Evolutionary conservation across 2,888 invertebrate species (phyloP), one percentile per base, ranked within the genome.

Genomic region (Agapetus fuscipes): DNA sequence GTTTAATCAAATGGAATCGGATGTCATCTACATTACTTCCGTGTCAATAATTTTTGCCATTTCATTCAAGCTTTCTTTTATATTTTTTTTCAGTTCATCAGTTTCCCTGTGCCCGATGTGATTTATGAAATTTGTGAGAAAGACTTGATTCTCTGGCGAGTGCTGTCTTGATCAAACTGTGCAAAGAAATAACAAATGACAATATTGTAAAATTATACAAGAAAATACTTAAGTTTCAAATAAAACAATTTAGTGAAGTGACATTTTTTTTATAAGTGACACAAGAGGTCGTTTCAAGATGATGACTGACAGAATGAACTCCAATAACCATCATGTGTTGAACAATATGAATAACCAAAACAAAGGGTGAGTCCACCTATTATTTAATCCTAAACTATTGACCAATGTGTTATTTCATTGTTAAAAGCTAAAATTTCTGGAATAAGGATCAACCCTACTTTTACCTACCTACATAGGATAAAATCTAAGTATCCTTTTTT

Each of bases 301-400:
- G 80, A 82, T 81, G 79, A 81, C 80, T 58, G 80, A 81, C 63
- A 75, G 74, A 65, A 71, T 80, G 64, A 78, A 74, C 68, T 73
- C 79, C 56, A 80, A 76, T 68, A 74, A 75, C 68, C 74, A 75
- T 67, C 71, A 57, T 48, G 49, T 71, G 53, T 65, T 70, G 61
- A 73, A 71, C 59, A 69, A 66, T 61, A 61, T 75, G 60, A 63
- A 56, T 57, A 68, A 60, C 64, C 72, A 73, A 57, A 74, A 62
- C 56, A 72, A 76, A 66, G 67, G 72, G 75, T 76, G 60, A 59
- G 75, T 57, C 50, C n/a, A n/a, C n/a, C n/a, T n/a, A n/a, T n/a
- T n/a, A n/a, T n/a, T n/a, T n/a, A n/a, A n/a, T n/a, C n/a, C n/a
- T n/a, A n/a, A n/a, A n/a, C n/a, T n/a, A n/a, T n/a, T n/a, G n/a